A percentile compares a stretch with the other conserved stretches of the same genome.
Evolutionary conservation across 2,797 vertebrate species (phyloP).

Genomic region (Pogoniulus pusillus): DNA sequence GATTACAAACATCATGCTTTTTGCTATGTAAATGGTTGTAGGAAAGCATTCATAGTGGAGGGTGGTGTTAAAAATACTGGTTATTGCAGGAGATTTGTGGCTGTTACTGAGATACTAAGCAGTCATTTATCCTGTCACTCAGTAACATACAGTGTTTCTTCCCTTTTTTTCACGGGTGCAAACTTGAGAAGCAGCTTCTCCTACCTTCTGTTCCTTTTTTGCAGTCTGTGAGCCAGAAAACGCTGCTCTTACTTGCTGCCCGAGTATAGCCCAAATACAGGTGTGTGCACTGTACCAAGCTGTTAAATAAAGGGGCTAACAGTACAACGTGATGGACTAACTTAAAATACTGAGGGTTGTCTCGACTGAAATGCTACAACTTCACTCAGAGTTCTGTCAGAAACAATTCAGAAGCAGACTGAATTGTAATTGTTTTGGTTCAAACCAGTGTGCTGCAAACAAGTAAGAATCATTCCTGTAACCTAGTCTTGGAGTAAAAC

Average conservation of each 20-base stretch:
- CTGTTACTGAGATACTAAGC: neutral
- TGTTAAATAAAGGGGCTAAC: neutral
- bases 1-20: neutral
- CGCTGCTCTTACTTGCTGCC: neutral
- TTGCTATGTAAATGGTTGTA: neutral
- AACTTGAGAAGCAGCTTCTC: neutral
- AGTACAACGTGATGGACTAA: neutral
- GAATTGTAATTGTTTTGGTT: neutral
- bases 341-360: neutral
- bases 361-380: neutral
- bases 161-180: neutral
- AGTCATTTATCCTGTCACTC: neutral
- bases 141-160: neutral
- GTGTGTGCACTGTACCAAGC: fast-evolving
- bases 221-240: neutral
- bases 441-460: neutral
- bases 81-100: neutral
- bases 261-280: neutral
- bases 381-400: neutral
- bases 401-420: neutral
- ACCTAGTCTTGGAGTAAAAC: neutral
- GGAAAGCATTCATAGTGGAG: neutral
- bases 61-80: neutral
- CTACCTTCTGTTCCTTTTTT: neutral
- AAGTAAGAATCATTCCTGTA: neutral